Conservation (phyloP, 2,113 vertebrate genomes). For the Murina feae region DNA sequence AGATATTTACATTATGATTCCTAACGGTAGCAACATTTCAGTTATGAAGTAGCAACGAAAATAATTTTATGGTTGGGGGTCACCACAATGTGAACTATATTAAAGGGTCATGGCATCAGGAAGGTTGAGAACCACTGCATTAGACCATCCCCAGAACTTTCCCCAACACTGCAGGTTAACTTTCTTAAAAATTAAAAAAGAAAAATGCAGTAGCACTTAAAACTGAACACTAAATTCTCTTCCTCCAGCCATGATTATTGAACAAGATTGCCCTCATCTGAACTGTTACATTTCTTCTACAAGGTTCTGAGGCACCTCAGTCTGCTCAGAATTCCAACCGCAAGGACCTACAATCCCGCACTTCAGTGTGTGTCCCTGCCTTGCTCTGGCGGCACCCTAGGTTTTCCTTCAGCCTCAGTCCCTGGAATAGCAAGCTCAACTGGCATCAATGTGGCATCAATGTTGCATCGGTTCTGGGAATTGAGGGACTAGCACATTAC, state of each 20-base stretch:
- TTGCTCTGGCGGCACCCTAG: neutral
- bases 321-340: constrained; percentile 21
- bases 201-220: neutral
- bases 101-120: too few relatives aligned
- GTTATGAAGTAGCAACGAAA: too few relatives aligned
- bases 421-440: neutral
- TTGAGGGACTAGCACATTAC: neutral
- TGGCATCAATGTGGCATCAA: neutral
- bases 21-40: too few relatives aligned
- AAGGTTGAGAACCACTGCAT: neutral
- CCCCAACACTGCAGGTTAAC: neutral
- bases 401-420: neutral
- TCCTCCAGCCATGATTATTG: neutral
- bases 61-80: too few relatives aligned
- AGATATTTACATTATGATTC: too few relatives aligned
- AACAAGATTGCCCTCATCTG: constrained; percentile 4
- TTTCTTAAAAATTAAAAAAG: neutral
- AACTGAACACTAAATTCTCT: constrained; percentile 1
- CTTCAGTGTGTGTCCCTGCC: neutral
- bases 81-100: too few relatives aligned
- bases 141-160: neutral
- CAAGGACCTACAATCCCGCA: neutral
- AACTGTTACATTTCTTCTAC: neutral
- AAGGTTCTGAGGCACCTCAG: neutral
- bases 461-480: neutral